Base-by-base conservation (phyloP, 2,797 vertebrate species). In the Lepilemur ruficaudatus region DNA sequence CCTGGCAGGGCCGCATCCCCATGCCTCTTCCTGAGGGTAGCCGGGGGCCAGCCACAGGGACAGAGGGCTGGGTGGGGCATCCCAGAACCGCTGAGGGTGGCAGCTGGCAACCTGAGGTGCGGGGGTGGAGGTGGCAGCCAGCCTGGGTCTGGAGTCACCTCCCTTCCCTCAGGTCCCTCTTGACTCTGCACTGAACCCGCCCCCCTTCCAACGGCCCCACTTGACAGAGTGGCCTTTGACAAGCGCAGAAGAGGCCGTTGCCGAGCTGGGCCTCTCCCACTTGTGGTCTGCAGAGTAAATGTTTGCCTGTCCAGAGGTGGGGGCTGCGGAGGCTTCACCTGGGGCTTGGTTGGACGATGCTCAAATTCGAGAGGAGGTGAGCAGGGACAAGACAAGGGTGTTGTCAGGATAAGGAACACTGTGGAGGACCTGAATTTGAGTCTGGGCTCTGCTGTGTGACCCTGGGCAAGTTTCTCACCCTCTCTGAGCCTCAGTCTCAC, bases 401-500 rank as follows among this genome's bases (percentile, higher is more conserved):
- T 13, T 23, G 8, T 38, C 72, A 17, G 10, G 15, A 11, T 5
- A 38, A 10, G 28, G 85, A 72, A 28, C 18, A 0, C 22, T 32
- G 78, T 52, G 48, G 61, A 72, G 52, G 80, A 13, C 52, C 38
- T 46, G 38, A 23, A 14, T 86, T 91, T 69, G 79, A 84, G 55
- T 92, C 8, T 10, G 32, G 30, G 30, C 76, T 93, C 23, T 84
- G 63, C 91, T 88, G 79, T 84, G 94, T 96, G 82, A 55, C 75
- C 25, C 57, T 35, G 32, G 55, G 2, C 76, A 69, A 50, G 7
- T 70, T 32, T 41, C 65, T 79, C 1, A 3, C 63, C 28, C 20
- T 92, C 61, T 79, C 94, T 79, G 89, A 93, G 25, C 48, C 18
- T 57, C 35, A 59, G 0, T 59, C 65, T 65, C 63, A 52, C 35